Evolutionary conservation across 64 coral and sea anemone species (phyloP).

Genomic region (Porites lutea): DNA sequence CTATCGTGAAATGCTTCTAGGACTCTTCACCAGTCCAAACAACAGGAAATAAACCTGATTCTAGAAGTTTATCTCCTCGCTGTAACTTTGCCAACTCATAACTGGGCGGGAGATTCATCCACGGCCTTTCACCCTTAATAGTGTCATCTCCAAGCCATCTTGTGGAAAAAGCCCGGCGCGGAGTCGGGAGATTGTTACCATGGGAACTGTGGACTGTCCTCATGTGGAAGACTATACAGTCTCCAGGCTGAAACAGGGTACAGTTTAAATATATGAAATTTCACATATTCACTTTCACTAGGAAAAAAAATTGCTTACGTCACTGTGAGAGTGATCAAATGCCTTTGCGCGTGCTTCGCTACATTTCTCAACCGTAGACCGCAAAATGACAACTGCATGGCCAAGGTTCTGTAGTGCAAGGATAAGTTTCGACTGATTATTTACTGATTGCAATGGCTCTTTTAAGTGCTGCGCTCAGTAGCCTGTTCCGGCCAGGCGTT

Average conservation of each 20-base stretch:
- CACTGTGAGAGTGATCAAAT: too few relatives aligned
- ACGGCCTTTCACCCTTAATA: slow-evolving; percentile 42
- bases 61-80: slow-evolving; percentile 24
- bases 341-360: too few relatives aligned
- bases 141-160: slow-evolving; percentile 56
- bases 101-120: slow-evolving; percentile 60
- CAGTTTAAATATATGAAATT: neutral
- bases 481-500: too few relatives aligned
- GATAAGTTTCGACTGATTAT: too few relatives aligned
- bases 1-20: neutral
- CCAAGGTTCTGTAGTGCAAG: too few relatives aligned
- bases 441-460: too few relatives aligned
- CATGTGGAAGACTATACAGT: slow-evolving; percentile 67
- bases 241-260: slow-evolving; percentile 34
- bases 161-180: slow-evolving; percentile 46
- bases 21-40: neutral
- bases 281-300: too few relatives aligned
- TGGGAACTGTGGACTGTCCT: slow-evolving; percentile 44
- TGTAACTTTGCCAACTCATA: neutral
- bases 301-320: too few relatives aligned
- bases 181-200: slow-evolving; percentile 41
- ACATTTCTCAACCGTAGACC: too few relatives aligned
- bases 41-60: slow-evolving; percentile 44
- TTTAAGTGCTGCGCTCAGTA: too few relatives aligned
- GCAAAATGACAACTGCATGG: too few relatives aligned